Conservation (phyloP, 2,113 vertebrate species). For the Pelmatolapia mariae region DNA sequence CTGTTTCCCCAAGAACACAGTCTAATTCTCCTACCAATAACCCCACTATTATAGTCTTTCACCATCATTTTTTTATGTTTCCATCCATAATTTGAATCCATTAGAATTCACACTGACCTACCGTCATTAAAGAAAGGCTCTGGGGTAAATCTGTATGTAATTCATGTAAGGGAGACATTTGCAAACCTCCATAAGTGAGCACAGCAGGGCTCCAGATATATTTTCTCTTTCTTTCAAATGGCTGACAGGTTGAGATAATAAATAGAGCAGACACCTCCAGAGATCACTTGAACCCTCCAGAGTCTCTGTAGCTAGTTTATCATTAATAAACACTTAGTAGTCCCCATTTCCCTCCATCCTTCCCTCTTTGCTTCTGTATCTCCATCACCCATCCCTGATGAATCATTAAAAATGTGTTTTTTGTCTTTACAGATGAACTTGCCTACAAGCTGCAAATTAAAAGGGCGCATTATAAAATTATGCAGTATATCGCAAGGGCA, state of each 20-base stretch:
- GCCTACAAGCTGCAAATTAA: not conserved
- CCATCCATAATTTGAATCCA: not conserved
- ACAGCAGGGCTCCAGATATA: constrained; percentile 40
- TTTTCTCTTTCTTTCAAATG: constrained; percentile 36
- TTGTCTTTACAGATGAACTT: not conserved
- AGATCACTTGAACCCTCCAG: constrained; percentile 38
- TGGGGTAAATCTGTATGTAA: constrained; percentile 33
- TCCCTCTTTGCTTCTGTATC: not conserved
- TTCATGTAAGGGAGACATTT: constrained; percentile 31
- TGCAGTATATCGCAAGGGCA: not conserved
- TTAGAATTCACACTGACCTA: constrained; percentile 14
- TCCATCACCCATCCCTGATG: constrained; percentile 1
- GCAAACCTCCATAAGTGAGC: constrained; percentile 28
- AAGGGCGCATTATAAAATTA: not conserved
- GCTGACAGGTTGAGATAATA: constrained; percentile 49
- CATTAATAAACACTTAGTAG: constrained; percentile 61
- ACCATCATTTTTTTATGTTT: not conserved
- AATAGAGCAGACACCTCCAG: constrained; percentile 49
- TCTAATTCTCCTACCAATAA: not conserved
- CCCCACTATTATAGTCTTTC: not conserved
- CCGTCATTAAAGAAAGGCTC: constrained; percentile 19
- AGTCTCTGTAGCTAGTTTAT: constrained; percentile 47
- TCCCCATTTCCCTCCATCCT: constrained; percentile 19
- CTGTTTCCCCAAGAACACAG: not conserved
- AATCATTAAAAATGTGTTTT: constrained; percentile 32